Evolutionary conservation across 2,888 invertebrate genomes (phyloP).

Genomic region (Ptychoptera albimana): DNA sequence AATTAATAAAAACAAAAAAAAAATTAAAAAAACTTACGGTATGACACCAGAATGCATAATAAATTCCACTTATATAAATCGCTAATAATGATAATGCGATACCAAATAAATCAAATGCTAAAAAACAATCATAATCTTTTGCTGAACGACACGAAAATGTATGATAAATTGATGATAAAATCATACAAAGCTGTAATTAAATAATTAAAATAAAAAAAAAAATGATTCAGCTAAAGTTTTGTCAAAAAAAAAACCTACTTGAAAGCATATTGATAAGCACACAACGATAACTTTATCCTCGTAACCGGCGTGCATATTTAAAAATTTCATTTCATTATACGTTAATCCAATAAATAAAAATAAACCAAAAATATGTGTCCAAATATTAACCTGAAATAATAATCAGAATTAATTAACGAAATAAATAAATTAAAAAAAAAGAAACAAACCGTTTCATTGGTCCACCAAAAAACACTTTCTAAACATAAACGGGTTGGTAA

Average conservation of each 20-base stretch:
- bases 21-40: conserved; percentile 42
- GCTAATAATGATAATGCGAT: conserved; percentile 84
- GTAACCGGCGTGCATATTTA: conserved; percentile 60
- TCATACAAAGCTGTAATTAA: conserved; percentile 75
- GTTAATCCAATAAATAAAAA: conserved; percentile 69
- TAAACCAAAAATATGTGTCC: conserved; percentile 87
- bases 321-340: conserved; percentile 64
- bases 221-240: too few relatives aligned
- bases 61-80: conserved; percentile 89
- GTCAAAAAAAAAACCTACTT: conserved; percentile 55
- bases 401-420: background rate
- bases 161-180: conserved; percentile 81
- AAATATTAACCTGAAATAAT: conserved; percentile 64
- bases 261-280: conserved; percentile 69
- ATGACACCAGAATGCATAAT: conserved; percentile 94
- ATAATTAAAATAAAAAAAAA: conserved; percentile 7
- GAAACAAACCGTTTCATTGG: conserved; percentile 62
- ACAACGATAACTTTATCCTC: conserved; percentile 76
- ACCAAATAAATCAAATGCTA: conserved; percentile 84
- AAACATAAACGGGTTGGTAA: conserved; percentile 69
- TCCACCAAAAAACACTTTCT: conserved; percentile 92
- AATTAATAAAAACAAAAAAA: background rate
- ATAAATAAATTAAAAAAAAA: background rate
- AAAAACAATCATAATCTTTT: conserved; percentile 66
- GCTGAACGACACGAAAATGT: conserved; percentile 88